These are phyloP conservation scores for Scolopax rusticola DNA, from an alignment of 2,797 vertebrate genomes.

Conservation along the genomic window DNA sequence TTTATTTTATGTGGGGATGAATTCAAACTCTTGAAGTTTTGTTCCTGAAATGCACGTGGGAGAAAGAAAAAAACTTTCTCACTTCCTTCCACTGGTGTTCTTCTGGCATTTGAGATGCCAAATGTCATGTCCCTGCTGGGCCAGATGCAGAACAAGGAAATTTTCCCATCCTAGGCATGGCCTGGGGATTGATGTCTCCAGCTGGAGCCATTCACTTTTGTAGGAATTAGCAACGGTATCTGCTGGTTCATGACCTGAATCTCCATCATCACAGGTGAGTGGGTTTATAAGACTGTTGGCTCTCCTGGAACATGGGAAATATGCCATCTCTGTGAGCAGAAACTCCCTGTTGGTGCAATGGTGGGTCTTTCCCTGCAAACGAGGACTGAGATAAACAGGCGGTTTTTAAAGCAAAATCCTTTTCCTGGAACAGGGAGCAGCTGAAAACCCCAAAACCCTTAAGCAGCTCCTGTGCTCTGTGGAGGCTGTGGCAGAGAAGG, in stretches of 20 bases:
- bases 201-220: not conserved
- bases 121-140: not conserved
- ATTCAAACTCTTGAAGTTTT: not conserved
- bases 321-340: rapidly evolving
- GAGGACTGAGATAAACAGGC: not conserved
- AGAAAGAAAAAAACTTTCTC: not conserved
- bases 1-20: not conserved
- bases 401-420: not conserved
- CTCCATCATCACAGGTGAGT: not conserved
- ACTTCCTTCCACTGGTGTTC: not conserved
- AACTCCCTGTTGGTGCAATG: not conserved
- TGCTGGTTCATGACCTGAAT: not conserved
- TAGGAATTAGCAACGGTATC: not conserved
- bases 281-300: not conserved
- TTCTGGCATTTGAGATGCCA: not conserved
- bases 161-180: not conserved
- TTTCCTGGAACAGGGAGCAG: not conserved
- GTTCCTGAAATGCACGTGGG: not conserved
- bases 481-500: not conserved
- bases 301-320: not conserved
- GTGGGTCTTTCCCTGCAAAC: not conserved
- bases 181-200: not conserved
- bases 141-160: not conserved
- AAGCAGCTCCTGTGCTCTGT: not conserved
- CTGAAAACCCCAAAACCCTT: not conserved